Percentiles rank a stretch among this genome's conserved stretches.
Conservation (phyloP, 1,140 invertebrate species). For the Xylocopa sonorina region DNA sequence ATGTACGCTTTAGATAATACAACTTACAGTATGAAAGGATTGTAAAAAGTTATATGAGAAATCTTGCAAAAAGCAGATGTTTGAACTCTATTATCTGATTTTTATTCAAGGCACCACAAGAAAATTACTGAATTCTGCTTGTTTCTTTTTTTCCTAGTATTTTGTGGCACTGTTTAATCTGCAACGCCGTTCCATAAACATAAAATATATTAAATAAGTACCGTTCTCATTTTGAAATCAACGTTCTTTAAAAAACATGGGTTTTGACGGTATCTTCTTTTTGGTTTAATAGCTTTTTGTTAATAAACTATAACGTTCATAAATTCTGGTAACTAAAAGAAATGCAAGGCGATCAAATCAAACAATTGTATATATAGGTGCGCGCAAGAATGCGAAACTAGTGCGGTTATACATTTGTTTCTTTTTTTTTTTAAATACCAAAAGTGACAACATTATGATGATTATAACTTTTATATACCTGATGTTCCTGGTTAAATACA, state of each 20-base stretch:
- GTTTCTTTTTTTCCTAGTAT: conserved; percentile 3
- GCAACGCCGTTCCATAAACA: conserved; percentile 44
- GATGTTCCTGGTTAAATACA: conserved; percentile 51
- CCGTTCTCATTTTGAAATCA: conserved; percentile 31
- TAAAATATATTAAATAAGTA: conserved; percentile 50
- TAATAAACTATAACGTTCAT: conserved; percentile 54
- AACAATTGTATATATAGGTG: conserved; percentile 42
- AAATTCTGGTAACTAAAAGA: conserved; percentile 51
- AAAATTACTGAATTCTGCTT: conserved; percentile 36
- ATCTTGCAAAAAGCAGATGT: conserved; percentile 24
- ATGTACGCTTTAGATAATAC: conserved; percentile 44
- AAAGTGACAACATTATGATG: conserved; percentile 61
- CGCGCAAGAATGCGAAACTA: conserved; percentile 47
- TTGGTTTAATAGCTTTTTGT: conserved; percentile 50
- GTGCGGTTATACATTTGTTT: conserved; percentile 40
- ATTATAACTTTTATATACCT: conserved; percentile 62
- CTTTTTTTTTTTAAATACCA: conserved; percentile 56
- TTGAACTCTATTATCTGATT: conserved; percentile 45
- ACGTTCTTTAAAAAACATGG: conserved; percentile 39
- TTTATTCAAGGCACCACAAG: conserved; percentile 54
- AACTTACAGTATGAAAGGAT: conserved; percentile 46
- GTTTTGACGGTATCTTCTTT: conserved; percentile 40
- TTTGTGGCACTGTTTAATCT: conserved; percentile 43
- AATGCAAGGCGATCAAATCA: conserved; percentile 44
- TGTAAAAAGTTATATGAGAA: conserved; percentile 39